Percentiles rank a stretch among this genome's conserved stretches.
Evolutionary conservation across 2,797 vertebrate species (phyloP).

Genomic region (Gobionotothen gibberifrons): DNA sequence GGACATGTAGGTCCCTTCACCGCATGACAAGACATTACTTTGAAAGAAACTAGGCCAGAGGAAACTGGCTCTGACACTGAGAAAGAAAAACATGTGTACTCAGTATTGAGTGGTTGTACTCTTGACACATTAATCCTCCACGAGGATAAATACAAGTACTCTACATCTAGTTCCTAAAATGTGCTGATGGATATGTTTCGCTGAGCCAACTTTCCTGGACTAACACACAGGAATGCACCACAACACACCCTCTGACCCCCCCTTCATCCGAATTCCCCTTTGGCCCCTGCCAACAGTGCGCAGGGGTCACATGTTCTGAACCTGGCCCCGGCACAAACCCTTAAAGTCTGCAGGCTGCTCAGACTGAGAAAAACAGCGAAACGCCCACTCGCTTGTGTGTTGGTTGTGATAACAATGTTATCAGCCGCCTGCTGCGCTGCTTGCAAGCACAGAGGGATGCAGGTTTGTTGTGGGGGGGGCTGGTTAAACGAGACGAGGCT

Average conservation of each 20-base stretch:
- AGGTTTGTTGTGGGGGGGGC: neutral
- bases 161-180: neutral
- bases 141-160: neutral
- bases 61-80: too few species aligned
- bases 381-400: neutral
- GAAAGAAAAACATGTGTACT: too few species aligned
- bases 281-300: constrained; percentile 14
- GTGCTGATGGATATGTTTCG: neutral
- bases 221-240: constrained; percentile 28
- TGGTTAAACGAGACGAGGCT: constrained; percentile 32
- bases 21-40: constrained; percentile 8
- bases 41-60: too few species aligned
- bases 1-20: constrained; percentile 9
- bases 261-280: constrained; percentile 24
- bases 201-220: neutral
- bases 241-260: constrained; percentile 42
- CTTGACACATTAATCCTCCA: neutral
- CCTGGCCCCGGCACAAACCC: neutral
- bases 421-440: constrained; percentile 6
- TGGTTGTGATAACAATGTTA: constrained; percentile 3
- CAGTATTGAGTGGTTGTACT: too few species aligned
- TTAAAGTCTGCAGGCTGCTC: neutral
- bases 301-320: constrained; percentile 4
- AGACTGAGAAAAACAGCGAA: neutral
- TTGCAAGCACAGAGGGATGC: neutral